Evolutionary conservation across 30 jellyfish, hydroid and myxozoan species (phyloP).

Genomic region (Rhopilema esculentum): DNA sequence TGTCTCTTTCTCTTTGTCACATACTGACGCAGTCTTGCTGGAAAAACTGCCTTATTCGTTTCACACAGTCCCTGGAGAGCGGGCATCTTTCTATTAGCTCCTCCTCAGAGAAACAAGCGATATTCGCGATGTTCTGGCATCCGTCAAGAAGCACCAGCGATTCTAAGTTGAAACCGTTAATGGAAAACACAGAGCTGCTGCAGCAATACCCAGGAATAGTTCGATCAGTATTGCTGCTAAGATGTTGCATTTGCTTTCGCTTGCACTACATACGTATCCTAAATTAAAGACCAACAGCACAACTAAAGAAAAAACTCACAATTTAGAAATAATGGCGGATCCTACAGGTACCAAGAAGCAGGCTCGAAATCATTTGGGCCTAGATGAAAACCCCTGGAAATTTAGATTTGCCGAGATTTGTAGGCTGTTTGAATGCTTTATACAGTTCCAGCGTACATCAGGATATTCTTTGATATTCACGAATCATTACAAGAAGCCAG

Average conservation of each 20-base stretch:
- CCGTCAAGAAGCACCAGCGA: constrained; percentile 81
- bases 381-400: no score
- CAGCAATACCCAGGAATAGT: neutral
- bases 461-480: no score
- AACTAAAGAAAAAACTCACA: no score
- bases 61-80: constrained; percentile 54
- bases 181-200: neutral
- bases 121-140: constrained; percentile 66
- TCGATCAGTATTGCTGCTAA: neutral
- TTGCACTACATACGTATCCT: no score
- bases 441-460: no score
- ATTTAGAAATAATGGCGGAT: no score
- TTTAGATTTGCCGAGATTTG: no score
- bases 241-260: neutral
- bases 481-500: no score
- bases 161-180: constrained; percentile 23
- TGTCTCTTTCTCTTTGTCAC: constrained; percentile 2
- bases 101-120: constrained; percentile 52
- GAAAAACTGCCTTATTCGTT: constrained; percentile 35
- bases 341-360: no score
- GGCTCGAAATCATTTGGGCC: no score
- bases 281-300: no score
- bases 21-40: constrained; percentile 54
- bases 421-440: no score
- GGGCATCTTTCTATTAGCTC: constrained; percentile 71